Evolutionary conservation across 2,113 vertebrate species (phyloP), one percentile per base, ranked within the genome.

Genomic region (Galbula dea): DNA sequence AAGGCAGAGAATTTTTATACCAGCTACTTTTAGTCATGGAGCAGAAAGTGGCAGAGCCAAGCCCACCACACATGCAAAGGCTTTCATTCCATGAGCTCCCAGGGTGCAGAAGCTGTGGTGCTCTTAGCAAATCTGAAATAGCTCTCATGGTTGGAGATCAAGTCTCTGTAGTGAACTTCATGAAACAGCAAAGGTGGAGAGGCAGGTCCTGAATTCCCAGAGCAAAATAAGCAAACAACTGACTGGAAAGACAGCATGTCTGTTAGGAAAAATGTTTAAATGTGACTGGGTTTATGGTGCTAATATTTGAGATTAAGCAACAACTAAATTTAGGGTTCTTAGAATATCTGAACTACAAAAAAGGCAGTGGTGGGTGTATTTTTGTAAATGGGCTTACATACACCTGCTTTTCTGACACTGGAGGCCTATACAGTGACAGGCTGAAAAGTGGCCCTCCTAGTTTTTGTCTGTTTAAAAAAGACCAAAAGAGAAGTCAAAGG

Each of bases 41-140:
- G 68, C 45, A 78, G 72, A 74, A 91, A 88, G 55, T 3, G 1
- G 67, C 63, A 85, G 46, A 89, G 82, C 34, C 5, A 2, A 94
- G 41, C 51, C 79, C 6, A 7, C 15, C 9, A 1, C 0, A 0
- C 39, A 86, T 2, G 22, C 43, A 48, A 89, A 87, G 67, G 51
- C 78, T 89, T 95, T 82, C 86, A 87, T 80, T 83, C 59, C 93
- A 74, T 1, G 9, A 83, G 71, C 37, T 92, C 67, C 58, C 58
- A 58, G 81, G 43, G 45, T 2, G 5, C 43, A 81, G 92, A 80
- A 88, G 73, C 72, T 74, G 72, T 6, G 22, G 69, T 36, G 82
- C 37, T 94, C 84, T 87, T 39, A 34, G 46, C 39, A 96, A 91
- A 89, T 67, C 71, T 87, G 59, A 89, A 87, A 91, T 62, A 79